These are phyloP conservation scores for Anguilla obscura DNA, from an alignment of 2,797 vertebrate genomes.

Conservation along the genomic window DNA sequence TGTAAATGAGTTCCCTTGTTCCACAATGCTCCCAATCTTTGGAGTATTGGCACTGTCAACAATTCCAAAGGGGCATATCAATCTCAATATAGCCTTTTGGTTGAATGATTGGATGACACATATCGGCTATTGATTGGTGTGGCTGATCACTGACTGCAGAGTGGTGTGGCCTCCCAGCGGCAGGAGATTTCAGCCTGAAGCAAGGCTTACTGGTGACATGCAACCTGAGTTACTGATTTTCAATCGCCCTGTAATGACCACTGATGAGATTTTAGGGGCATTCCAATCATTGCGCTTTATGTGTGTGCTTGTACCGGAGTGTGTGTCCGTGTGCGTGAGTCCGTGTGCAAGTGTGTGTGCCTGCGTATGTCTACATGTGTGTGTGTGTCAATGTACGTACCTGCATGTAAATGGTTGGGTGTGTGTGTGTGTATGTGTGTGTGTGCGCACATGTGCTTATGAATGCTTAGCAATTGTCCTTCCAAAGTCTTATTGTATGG, in stretches of 20 bases:
- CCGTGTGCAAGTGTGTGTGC: not conserved
- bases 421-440: not conserved
- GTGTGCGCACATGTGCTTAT: not conserved
- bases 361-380: not conserved
- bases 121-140: constrained; percentile 2
- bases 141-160: not conserved
- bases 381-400: not conserved
- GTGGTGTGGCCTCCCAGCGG: not conserved
- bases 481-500: not conserved
- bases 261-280: constrained; percentile 17
- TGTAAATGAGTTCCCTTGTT: constrained; percentile 3
- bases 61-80: not conserved
- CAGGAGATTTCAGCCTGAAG: not conserved
- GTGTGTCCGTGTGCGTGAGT: not conserved
- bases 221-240: not conserved
- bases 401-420: not conserved
- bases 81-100: not conserved
- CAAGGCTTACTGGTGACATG: not conserved
- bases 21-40: not conserved
- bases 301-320: not conserved
- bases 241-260: not conserved
- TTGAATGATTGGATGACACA: constrained; percentile 2
- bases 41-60: not conserved
- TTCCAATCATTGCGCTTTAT: not conserved
- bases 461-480: not conserved